These are phyloP conservation scores for Perodicticus potto DNA, from an alignment of 2,797 vertebrate genomes.

Conservation along the genomic window DNA sequence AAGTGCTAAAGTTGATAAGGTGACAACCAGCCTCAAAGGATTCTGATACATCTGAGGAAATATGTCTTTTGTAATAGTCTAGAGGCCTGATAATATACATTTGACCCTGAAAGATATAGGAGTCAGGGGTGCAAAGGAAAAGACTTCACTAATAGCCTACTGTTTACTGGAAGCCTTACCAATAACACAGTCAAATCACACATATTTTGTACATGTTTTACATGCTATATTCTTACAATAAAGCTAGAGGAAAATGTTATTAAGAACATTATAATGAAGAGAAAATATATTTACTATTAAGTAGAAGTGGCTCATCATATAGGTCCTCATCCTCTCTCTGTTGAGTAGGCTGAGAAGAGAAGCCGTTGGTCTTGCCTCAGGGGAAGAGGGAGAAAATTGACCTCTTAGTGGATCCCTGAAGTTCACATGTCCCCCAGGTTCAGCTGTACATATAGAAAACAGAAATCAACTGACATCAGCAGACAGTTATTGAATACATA, in stretches of 20 bases:
- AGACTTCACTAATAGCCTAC: not conserved
- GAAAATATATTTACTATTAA: not conserved
- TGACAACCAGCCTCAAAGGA: not conserved
- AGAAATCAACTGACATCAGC: slow-evolving; percentile 9
- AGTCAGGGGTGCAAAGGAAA: not conserved
- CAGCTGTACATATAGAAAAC: not conserved
- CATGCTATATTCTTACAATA: not conserved
- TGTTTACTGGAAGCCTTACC: not conserved
- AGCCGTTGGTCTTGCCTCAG: not conserved
- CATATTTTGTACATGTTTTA: not conserved
- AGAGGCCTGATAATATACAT: not conserved
- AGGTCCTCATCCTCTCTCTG: not conserved
- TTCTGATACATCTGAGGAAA: not conserved
- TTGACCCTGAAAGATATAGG: not conserved
- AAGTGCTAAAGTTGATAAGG: not conserved
- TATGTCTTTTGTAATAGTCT: not conserved
- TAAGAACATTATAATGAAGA: not conserved
- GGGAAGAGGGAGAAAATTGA: not conserved
- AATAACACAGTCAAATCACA: not conserved
- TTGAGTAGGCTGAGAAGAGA: not conserved
- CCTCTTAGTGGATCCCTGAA: not conserved
- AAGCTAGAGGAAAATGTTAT: not conserved
- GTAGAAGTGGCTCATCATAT: not conserved
- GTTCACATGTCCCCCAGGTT: not conserved
- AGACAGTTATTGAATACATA: not conserved